These are phyloP conservation scores for Cephus pygmeus DNA, from an alignment of 2,888 invertebrate genomes.

Conservation along the genomic window DNA sequence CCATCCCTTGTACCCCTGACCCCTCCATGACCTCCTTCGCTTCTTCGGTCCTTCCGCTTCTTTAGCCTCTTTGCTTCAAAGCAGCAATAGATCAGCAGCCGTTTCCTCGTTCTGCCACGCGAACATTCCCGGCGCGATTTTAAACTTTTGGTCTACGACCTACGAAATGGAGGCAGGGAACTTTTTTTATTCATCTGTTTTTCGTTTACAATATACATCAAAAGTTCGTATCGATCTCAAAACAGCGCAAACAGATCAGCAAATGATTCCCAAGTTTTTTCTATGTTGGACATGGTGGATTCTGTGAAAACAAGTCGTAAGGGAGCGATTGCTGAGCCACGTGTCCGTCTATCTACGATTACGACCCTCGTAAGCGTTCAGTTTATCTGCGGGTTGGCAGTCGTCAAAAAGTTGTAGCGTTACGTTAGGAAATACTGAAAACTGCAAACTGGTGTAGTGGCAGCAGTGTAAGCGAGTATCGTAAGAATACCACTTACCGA, in stretches of 20 bases:
- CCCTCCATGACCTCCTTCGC: conserved; percentile 14
- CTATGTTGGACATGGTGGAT: conserved; percentile 2
- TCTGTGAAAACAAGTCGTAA: conserved; percentile 44
- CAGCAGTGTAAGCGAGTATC: background rate
- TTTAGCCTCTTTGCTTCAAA: conserved; percentile 36
- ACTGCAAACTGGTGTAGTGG: conserved; percentile 10
- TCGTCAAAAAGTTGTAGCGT: conserved; percentile 43
- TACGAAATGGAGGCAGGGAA: background rate
- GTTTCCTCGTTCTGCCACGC: conserved; percentile 27
- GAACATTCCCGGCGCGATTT: background rate
- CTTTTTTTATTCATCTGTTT: background rate
- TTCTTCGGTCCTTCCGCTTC: conserved; percentile 18
- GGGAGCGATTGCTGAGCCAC: conserved; percentile 20
- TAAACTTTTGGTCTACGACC: background rate
- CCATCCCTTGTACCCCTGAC: background rate
- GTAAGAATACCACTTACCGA: background rate
- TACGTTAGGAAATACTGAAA: background rate
- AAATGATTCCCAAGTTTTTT: background rate
- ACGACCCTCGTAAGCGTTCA: conserved; percentile 34
- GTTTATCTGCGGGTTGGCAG: conserved; percentile 18
- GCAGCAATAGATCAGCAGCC: conserved; percentile 44
- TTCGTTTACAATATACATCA: background rate
- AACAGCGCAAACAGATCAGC: background rate
- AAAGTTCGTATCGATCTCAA: background rate
- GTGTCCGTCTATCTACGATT: conserved; percentile 30